phyloP scores from a whole-genome alignment of 2,888 invertebrate genomes.

The Deilephila elpenor region DNA sequence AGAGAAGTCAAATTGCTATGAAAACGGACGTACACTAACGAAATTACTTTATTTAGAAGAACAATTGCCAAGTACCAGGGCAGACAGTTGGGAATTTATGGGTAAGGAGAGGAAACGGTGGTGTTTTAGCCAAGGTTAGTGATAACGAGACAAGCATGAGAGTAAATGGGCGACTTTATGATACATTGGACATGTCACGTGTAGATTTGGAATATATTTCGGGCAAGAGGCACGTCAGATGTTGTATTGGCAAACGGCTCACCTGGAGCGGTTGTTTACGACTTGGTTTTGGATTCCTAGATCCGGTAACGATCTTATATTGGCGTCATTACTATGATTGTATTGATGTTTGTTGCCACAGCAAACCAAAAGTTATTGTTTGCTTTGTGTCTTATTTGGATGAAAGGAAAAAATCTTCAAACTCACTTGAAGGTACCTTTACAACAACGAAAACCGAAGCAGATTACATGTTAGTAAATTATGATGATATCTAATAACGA shows the following conservation, averaged over 20 bases:
- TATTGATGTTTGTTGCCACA: neutral
- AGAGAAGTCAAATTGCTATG: neutral
- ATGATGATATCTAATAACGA: too few species aligned
- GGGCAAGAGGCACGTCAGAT: neutral
- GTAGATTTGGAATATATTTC: constrained; percentile 22
- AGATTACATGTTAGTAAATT: too few species aligned
- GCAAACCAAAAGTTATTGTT: neutral
- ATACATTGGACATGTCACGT: constrained; percentile 35
- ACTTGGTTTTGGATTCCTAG: neutral
- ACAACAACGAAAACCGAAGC: too few species aligned
- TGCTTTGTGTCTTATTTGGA: too few species aligned
- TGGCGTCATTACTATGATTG: neutral
- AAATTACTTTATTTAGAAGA: neutral
- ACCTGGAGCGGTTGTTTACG: constrained; percentile 27
- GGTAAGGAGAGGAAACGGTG: neutral
- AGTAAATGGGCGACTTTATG: constrained; percentile 43
- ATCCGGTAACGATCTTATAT: neutral
- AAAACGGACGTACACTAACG: neutral
- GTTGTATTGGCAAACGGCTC: constrained; percentile 21
- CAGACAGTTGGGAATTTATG: constrained; percentile 6
- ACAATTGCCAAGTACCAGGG: neutral
- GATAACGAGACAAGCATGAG: constrained; percentile 43
- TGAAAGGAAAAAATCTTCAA: too few species aligned
- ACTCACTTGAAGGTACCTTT: too few species aligned
- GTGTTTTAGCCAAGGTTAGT: constrained; percentile 3